Base-by-base conservation (phyloP, 2,888 invertebrate species). In the Athrips mouffetella region DNA sequence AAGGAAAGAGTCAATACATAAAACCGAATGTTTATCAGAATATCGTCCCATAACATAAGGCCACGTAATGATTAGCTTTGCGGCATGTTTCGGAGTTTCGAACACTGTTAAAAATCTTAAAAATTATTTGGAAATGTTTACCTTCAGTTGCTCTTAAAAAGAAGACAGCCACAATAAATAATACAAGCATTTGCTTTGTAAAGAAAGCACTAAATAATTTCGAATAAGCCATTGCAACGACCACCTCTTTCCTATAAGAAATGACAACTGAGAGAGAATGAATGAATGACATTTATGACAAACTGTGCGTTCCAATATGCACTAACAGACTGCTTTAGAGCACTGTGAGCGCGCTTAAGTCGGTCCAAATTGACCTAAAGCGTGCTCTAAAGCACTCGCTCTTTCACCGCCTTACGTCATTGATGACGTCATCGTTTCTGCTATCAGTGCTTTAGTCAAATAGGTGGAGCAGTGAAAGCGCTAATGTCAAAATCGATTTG, bases 41-140 rank as follows among this genome's bases (percentile, higher is more conserved):
- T 53, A 70, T 71, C 73, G 62, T 62, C 82, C 77, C 70, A 61
- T 82, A 71, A 56, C 59, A 67, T 67, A 73, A 66, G 84, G 86
- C 86, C 86, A 87, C 86, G 86, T 87, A 87, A 86, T 83, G 66
- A 47, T 47, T 45, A 48, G 46, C 47, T 23, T 2, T n/a, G 10
- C 35, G 16, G 33, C 27, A 23, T 29, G n/a, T n/a, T n/a, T n/a
- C n/a, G 45, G 31, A 21, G 13, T 15, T 31, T 20, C 18, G n/a
- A 2, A 46, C 3, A 21, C 31, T n/a, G 11, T 16, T 30, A 15
- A 39, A 37, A 20, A 20, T 3, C 10, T n/a, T n/a, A 35, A 29
- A n/a, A 29, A 25, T 42, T 10, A 8, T 21, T 3, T 5, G 8
- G 8, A 2, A 27, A 39, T 47, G 51, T 45, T 52, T 70, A 85